phyloP scores from a whole-genome alignment of 2,888 invertebrate genomes.

The Hylaea fasciaria region DNA sequence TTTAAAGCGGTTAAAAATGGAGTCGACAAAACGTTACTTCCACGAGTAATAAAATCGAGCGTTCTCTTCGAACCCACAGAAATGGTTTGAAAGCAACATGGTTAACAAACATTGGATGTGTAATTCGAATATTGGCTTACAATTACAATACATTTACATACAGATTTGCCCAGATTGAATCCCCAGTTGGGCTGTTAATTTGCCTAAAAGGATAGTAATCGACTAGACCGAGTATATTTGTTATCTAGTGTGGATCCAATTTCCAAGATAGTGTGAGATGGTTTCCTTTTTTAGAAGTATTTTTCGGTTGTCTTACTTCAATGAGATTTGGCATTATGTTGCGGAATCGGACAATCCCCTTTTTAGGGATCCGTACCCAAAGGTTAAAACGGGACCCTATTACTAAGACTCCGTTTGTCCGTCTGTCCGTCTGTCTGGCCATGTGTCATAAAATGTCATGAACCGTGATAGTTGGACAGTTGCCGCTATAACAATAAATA shows the following conservation, averaged over 20 bases:
- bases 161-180: slow-evolving; percentile 80
- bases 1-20: no score
- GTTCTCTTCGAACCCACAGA: slow-evolving; percentile 6
- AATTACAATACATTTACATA: slow-evolving; percentile 83
- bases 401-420: no score
- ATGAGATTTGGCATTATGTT: neutral
- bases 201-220: slow-evolving; percentile 81
- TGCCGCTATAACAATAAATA: no score
- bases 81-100: slow-evolving; percentile 9
- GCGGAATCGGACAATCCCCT: no score
- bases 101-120: slow-evolving; percentile 8
- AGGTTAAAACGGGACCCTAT: no score
- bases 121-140: slow-evolving; percentile 74
- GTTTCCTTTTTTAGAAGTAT: slow-evolving; percentile 5
- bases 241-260: slow-evolving; percentile 48
- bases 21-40: neutral
- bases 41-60: slow-evolving; percentile 5
- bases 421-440: no score
- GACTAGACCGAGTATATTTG: slow-evolving; percentile 68
- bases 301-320: slow-evolving; percentile 1
- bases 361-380: no score
- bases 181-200: slow-evolving; percentile 77
- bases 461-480: no score
- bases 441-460: no score
- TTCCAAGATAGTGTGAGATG: slow-evolving; percentile 28